Evolutionary conservation across 2,113 vertebrate species (phyloP), one percentile per base, ranked within the genome.

Genomic region (Rhegmatorhina hoffmannsi): DNA sequence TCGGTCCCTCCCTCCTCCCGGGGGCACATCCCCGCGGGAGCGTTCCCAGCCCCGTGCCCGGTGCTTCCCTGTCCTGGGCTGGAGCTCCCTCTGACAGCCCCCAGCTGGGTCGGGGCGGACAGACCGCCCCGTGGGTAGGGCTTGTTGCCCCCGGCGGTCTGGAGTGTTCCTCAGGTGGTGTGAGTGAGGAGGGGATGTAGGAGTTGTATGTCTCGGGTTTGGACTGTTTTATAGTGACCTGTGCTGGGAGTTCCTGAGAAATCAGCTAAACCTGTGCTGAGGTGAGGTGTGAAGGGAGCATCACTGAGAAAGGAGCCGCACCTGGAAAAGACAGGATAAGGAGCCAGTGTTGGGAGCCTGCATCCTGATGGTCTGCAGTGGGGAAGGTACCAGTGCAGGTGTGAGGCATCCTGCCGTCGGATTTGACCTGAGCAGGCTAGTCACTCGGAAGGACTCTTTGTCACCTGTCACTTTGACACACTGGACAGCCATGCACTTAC

Each of bases 171-270:
- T 31, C 13, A 1, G 18, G 3, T 13, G 55, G 17, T 10, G 19
- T 6, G 23, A 29, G 0, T 3, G 12, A 6, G 19, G 5, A 11
- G 47, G 17, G 4, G 11, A 28, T 13, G 11, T 47, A 7, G 13
- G 43, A 2, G 47, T 55, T 29, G 20, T 14, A 1, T 13, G 1
- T 50, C 19, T 70, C 1, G 2, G 15, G 9, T 73, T 68, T 56
- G 44, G 31, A 6, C 25, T 70, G 50, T 52, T 17, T 78, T 33
- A 1, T 11, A 40, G 67, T 26, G 31, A 59, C 26, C 16, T 15
- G 50, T 43, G 12, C 11, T 31, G 46, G 74, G 44, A 69, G 5
- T 79, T 56, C 25, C 44, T 16, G 18, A 59, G 78, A 47, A 72
- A 23, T 69, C 36, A 7, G n/a, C 25, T 79, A 12, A n/a, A 19